phyloP scores from a whole-genome alignment of 2,888 invertebrate genomes.

The Morinoia aosen region DNA sequence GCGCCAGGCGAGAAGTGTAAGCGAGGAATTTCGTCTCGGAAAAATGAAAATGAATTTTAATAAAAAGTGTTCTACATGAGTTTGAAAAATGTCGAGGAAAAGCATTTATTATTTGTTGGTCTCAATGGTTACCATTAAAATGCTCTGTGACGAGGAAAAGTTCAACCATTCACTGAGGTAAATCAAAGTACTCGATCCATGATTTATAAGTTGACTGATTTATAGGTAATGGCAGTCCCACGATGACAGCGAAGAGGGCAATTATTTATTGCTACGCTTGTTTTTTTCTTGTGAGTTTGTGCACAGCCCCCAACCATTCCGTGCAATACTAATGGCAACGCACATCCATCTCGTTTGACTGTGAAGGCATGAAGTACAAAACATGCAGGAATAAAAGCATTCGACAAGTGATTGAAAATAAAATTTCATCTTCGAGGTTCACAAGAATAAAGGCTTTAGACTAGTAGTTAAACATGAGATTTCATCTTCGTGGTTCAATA shows the following conservation, averaged over 20 bases:
- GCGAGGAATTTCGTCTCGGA: not conserved
- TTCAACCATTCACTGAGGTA: not conserved
- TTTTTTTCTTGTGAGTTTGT: not conserved
- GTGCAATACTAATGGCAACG: too few relatives aligned
- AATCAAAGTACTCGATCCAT: not conserved
- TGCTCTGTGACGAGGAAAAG: not conserved
- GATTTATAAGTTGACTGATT: not conserved
- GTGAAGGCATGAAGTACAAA: too few relatives aligned
- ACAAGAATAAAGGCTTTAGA: too few relatives aligned
- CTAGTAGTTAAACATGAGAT: too few relatives aligned
- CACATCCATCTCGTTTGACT: too few relatives aligned
- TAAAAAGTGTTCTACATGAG: not conserved
- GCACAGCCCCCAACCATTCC: too few relatives aligned
- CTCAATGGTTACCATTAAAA: not conserved
- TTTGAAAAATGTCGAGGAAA: not conserved
- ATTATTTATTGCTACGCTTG: not conserved
- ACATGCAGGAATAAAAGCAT: too few relatives aligned
- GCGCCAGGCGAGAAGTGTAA: not conserved
- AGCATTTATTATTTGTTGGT: not conserved
- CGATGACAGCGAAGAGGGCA: not conserved
- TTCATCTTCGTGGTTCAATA: too few relatives aligned
- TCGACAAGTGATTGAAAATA: too few relatives aligned
- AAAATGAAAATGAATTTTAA: not conserved
- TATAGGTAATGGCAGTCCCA: not conserved
- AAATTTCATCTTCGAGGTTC: too few relatives aligned